Percentiles rank a stretch among this genome's conserved stretches.
These are phyloP conservation scores for Diarsia brunnea DNA, from an alignment of 2,888 invertebrate genomes.

Conservation along the genomic window DNA sequence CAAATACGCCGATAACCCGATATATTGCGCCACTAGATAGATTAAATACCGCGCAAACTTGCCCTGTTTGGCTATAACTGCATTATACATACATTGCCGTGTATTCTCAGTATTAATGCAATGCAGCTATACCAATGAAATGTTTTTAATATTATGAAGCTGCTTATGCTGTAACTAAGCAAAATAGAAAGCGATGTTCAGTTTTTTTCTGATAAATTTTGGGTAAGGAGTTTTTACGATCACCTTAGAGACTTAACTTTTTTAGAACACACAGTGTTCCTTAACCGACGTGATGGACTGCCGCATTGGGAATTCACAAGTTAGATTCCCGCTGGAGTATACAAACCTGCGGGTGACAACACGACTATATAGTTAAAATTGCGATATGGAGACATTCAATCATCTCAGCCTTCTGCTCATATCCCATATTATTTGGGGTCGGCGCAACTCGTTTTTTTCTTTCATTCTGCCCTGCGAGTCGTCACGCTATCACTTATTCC, in stretches of 20 bases:
- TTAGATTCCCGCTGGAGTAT: not conserved
- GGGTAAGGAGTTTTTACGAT: not conserved
- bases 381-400: slow-evolving; percentile 17
- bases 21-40: slow-evolving; percentile 27
- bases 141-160: slow-evolving; percentile 10
- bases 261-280: slow-evolving; percentile 23
- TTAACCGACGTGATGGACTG: slow-evolving; percentile 18
- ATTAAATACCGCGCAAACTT: slow-evolving; percentile 49
- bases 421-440: too few relatives aligned
- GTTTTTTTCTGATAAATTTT: not conserved
- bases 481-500: too few relatives aligned
- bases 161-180: not conserved
- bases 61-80: slow-evolving; percentile 13
- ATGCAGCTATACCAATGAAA: not conserved
- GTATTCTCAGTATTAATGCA: not conserved
- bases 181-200: not conserved
- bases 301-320: slow-evolving; percentile 10
- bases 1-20: slow-evolving; percentile 40
- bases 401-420: too few relatives aligned
- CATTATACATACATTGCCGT: slow-evolving; percentile 12
- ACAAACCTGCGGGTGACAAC: slow-evolving; percentile 2
- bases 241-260: slow-evolving; percentile 2
- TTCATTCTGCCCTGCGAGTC: too few relatives aligned
- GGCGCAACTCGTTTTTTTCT: too few relatives aligned
- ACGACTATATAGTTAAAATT: not conserved